Base-by-base conservation (phyloP, 35 echinoderm and acorn worm genomes). In the Hemicentrotus pulcherrimus region DNA sequence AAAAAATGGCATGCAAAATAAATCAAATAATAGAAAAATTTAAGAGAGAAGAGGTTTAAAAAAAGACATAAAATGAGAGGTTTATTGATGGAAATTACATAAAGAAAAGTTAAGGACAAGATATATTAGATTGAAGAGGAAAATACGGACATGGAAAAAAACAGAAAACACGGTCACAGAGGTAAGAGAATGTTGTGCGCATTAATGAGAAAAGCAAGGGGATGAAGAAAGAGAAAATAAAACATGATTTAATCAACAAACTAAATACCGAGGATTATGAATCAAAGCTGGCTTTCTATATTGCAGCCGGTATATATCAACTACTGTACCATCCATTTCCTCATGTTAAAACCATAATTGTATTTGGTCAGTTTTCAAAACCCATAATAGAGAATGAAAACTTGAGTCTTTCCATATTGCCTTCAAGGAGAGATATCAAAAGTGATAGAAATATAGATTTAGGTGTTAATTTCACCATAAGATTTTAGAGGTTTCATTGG, bases 141-240 rank as follows among this genome's bases (percentile, higher is more conserved):
- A 48, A 22, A 92, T 28, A 92, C 4, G 28, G 46, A 31, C 22
- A 52, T 55, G 91, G 13, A 11, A 19, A 48, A 32, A 31, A 33
- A 92, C 45, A 52, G 47, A 92, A 16, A 92, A 4, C 13, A 48
- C 15, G 28, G 46, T 19, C 13, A 18, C 24, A 31, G n/a, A 15
- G 47, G 12, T 14, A 13, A 0, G 24, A 92, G 6, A 92, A 14
- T 41, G 47, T 22, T 5, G 22, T 46, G 88, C 33, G 31, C 14
- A 24, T 46, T 41, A 91, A 91, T 41, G 28, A 91, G 31, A 32
- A 31, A 48, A 91, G 47, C 33, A 91, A 91, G 88, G 47, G 47
- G 32, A 91, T 46, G 88, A 32, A 91, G 88, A 91, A 91, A 48
- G 47, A 91, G 88, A 91, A 78, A 78, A 78, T 78, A 78, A 78